Conservation (phyloP, 2,113 vertebrate species). For the Equus quagga region DNA sequence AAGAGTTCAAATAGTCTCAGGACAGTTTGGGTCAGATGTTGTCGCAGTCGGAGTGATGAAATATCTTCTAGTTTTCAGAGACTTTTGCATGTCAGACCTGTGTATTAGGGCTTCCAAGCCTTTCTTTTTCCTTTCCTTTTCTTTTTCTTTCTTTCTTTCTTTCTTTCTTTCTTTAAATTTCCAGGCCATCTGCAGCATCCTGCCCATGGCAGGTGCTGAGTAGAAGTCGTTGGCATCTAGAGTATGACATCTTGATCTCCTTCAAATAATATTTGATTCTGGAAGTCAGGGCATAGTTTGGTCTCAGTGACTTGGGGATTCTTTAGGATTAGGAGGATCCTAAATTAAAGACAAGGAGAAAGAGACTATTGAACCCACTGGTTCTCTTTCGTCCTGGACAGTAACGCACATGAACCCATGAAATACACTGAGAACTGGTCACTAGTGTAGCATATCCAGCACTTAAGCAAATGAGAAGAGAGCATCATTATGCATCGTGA, state of each 20-base stretch:
- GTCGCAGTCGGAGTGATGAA: background rate
- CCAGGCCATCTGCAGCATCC: background rate
- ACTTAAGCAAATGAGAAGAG: background rate
- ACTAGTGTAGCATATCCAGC: rapidly evolving
- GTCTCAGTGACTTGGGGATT: background rate
- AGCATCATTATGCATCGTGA: background rate
- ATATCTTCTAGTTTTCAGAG: slow-evolving; percentile 33
- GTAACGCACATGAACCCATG: background rate
- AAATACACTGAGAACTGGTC: background rate
- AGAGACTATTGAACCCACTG: background rate
- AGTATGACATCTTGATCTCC: background rate
- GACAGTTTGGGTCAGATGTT: background rate
- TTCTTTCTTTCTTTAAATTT: background rate
- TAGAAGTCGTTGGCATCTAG: background rate
- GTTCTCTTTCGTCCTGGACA: background rate
- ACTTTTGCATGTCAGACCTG: background rate
- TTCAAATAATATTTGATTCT: background rate
- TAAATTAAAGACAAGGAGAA: background rate
- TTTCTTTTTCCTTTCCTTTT: background rate
- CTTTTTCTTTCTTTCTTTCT: background rate
- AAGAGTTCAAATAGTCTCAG: background rate
- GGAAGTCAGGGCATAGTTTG: background rate
- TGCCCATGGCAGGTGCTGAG: background rate
- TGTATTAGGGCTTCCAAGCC: background rate
- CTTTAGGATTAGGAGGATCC: background rate